Evolutionary conservation across 2,113 vertebrate genomes (phyloP).

Genomic region (Taxidea taxus): DNA sequence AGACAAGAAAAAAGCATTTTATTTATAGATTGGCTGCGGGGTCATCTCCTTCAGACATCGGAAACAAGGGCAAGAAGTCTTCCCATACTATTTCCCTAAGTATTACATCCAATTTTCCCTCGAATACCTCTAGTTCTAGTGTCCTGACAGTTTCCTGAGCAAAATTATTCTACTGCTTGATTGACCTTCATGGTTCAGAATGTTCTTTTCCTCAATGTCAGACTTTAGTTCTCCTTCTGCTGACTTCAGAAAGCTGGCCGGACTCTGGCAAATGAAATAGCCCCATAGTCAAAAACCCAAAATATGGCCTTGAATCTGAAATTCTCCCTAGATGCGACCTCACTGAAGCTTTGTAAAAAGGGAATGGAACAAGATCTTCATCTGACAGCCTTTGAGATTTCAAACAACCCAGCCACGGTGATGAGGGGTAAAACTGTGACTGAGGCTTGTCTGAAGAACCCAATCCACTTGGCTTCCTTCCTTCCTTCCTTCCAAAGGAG

Average conservation of each 20-base stretch:
- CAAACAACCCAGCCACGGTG: background rate
- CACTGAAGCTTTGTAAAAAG: background rate
- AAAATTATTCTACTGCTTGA: slow-evolving; percentile 47
- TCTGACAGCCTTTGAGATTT: background rate
- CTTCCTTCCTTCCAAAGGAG: slow-evolving; percentile 16
- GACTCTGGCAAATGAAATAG: slow-evolving; percentile 2
- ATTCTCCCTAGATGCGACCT: background rate
- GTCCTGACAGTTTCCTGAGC: slow-evolving; percentile 56
- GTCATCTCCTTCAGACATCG: slow-evolving; percentile 43
- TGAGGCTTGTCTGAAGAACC: too few species aligned
- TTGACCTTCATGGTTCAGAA: slow-evolving; percentile 59
- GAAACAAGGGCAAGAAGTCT: slow-evolving; percentile 54
- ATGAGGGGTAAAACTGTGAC: accelerated
- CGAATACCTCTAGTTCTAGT: slow-evolving; percentile 34
- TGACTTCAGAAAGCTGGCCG: slow-evolving; percentile 6
- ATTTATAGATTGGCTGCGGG: slow-evolving; percentile 56
- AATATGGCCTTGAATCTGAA: background rate
- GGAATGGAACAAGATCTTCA: background rate
- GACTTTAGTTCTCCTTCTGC: background rate
- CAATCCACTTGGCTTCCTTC: background rate
- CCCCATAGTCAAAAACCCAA: background rate
- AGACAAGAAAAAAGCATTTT: slow-evolving; percentile 43
- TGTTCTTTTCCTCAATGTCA: slow-evolving; percentile 5
- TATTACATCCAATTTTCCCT: slow-evolving; percentile 64
- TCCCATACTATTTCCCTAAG: slow-evolving; percentile 58